A percentile compares a stretch with the other conserved stretches of the same genome.
Conservation (phyloP, 1,140 invertebrate genomes). For the Lepidotrigona ventralis region DNA sequence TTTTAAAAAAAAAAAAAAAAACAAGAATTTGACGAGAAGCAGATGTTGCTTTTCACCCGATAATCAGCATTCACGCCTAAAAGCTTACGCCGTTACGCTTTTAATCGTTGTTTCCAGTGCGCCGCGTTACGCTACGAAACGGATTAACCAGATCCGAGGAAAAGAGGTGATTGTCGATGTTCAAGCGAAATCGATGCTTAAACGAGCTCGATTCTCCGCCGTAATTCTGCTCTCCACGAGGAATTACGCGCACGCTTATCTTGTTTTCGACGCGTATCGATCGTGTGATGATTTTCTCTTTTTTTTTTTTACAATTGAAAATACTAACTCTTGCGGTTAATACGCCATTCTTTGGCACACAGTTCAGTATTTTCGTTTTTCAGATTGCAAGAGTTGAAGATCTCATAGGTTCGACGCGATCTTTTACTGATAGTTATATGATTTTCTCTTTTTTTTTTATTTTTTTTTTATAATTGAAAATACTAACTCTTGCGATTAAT, state of each 20-base stretch:
- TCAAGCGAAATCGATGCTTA: background rate
- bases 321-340: background rate
- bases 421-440: too few relatives aligned
- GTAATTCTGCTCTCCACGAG: background rate
- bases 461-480: too few relatives aligned
- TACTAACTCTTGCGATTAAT: too few relatives aligned
- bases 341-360: background rate
- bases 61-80: slow-evolving; percentile 21
- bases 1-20: background rate
- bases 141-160: background rate
- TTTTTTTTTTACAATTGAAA: background rate
- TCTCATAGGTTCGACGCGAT: too few relatives aligned
- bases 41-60: slow-evolving; percentile 37
- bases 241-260: background rate
- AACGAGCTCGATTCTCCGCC: background rate
- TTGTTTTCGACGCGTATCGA: background rate
- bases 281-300: too few relatives aligned
- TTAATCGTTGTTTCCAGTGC: slow-evolving; percentile 6
- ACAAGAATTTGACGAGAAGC: slow-evolving; percentile 32
- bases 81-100: slow-evolving; percentile 4
- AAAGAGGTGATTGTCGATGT: background rate
- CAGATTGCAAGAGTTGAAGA: background rate
- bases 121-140: background rate
- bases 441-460: too few relatives aligned
- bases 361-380: background rate